These are phyloP conservation scores for Lateolabrax maculatus DNA, from an alignment of 2,797 vertebrate genomes.

Conservation along the genomic window DNA sequence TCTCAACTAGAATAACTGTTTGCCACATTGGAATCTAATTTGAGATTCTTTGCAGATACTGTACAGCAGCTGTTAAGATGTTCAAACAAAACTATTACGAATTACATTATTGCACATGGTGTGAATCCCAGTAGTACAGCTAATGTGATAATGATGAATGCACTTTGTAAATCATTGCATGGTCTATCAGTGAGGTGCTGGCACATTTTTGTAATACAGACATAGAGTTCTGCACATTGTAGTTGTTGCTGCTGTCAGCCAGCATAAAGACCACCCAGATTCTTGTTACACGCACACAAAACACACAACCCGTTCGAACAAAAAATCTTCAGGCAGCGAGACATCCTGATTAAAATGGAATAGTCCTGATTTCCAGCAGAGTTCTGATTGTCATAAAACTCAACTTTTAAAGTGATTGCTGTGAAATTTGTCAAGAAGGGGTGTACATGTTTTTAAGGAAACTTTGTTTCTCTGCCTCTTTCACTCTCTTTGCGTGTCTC, in stretches of 20 bases:
- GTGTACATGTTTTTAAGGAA: not conserved
- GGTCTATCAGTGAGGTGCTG: not conserved
- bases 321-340: constrained; percentile 12
- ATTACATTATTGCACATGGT: not conserved
- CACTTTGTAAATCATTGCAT: constrained; percentile 4
- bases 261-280: not conserved
- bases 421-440: not conserved
- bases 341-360: constrained; percentile 33
- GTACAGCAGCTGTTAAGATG: not conserved
- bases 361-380: constrained; percentile 19
- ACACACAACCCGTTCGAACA: not conserved
- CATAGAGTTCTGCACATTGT: not conserved
- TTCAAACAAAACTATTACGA: constrained; percentile 9
- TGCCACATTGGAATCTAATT: not conserved
- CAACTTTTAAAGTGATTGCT: constrained; percentile 29
- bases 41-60: not conserved
- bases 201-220: not conserved
- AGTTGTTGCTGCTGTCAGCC: not conserved
- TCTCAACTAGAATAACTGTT: not conserved
- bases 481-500: not conserved
- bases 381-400: constrained; percentile 24
- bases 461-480: not conserved
- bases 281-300: not conserved
- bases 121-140: not conserved
- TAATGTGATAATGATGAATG: constrained; percentile 6